phyloP scores from a whole-genome alignment of 1,140 invertebrate species.

The Sinella curviseta region DNA sequence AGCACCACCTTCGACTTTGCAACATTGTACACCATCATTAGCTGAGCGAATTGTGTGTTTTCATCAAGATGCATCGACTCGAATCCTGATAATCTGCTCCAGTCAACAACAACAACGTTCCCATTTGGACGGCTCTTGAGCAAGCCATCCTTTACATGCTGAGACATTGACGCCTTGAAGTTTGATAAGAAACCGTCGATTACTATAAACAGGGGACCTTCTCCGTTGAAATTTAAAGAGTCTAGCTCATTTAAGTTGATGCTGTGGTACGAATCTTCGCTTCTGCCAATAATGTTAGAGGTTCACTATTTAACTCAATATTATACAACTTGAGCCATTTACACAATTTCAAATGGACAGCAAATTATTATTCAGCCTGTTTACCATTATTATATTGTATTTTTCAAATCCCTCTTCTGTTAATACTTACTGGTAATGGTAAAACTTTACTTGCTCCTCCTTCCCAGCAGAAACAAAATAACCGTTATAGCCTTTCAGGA shows the following conservation, averaged over 20 bases:
- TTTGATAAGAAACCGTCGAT: conserved; percentile 8
- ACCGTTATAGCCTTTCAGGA: too few species aligned
- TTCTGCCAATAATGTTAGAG: too few species aligned
- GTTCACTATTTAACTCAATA: too few species aligned
- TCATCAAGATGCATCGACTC: neutral
- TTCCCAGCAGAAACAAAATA: too few species aligned
- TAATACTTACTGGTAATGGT: too few species aligned
- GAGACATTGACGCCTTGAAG: neutral
- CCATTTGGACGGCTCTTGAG: neutral
- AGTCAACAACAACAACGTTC: neutral
- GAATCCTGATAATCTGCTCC: neutral
- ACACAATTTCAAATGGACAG: too few species aligned
- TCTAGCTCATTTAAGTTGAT: neutral
- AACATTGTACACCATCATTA: neutral
- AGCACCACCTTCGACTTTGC: neutral
- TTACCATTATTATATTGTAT: too few species aligned
- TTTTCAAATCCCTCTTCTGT: too few species aligned
- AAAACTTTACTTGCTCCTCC: too few species aligned
- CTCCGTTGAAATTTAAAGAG: neutral
- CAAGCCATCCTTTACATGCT: neutral
- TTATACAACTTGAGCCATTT: too few species aligned
- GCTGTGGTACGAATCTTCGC: too few species aligned
- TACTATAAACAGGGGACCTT: neutral
- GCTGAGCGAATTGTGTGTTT: neutral
- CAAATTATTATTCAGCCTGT: too few species aligned